Base-by-base conservation (phyloP, 2,113 vertebrate genomes). In the Dicrurus megarhynchus region DNA sequence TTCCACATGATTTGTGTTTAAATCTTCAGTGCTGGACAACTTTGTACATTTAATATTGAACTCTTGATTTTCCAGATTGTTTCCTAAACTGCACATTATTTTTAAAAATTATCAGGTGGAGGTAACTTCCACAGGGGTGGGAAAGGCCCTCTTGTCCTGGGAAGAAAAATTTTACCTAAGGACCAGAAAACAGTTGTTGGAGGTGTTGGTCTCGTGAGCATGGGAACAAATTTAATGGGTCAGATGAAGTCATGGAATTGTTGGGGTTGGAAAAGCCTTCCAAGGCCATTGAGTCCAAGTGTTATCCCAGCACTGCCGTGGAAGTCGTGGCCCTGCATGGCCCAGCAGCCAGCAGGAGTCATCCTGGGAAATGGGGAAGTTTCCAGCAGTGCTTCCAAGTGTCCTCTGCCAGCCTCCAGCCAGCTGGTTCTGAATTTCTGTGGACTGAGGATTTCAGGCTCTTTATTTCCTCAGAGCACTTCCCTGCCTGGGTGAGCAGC, bases 361-460 rank as follows among this genome's bases (percentile, higher is more conserved):
- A 2, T 46, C 42, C 55, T 52, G 68, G 61, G 30, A 9, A 30
- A 7, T 0, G 6, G 12, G 35, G 26, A 20, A 64, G 39, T 23
- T 7, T 5, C n/a, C 4, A 0, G 41, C 28, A 3, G 19, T 9
- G 44, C 24, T 60, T 13, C 21, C 33, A 9, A 1, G 30, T 10
- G 24, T 32, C 1, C 13, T 20, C 8, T 35, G 19, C 27, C 76
- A 30, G 33, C 16, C 35, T 7, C 10, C 57, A 41, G 37, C 33
- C 52, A 0, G 13, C 14, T 13, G 21, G 8, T 42, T 44, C 18
- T 6, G 35, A 41, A 17, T 33, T 41, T 22, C 8, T 9, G 11
- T 14, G 24, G 32, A 26, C 15, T 1, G 16, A 59, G 44, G 30
- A 16, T 30, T 64, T 50, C 5, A 8, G 65, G 41, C 27, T 55